Percentiles rank a stretch among this genome's conserved stretches.
phyloP scores from a whole-genome alignment of 2,797 vertebrate genomes.

The Sciurus carolinensis region DNA sequence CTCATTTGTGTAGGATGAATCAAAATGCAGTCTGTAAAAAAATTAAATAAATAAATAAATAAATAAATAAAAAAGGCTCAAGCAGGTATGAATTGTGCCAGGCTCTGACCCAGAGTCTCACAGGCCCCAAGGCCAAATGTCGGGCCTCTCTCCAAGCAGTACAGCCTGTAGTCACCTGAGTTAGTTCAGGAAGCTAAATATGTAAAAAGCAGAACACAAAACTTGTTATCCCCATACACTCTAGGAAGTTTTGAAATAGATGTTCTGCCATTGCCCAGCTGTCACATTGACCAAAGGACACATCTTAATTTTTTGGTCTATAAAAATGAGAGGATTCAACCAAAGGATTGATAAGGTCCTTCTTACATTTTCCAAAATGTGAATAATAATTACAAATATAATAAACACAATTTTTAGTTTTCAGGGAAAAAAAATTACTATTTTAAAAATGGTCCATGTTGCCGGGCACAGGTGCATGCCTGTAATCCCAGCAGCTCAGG shows the following conservation, averaged over 20 bases:
- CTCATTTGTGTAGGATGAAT: too few relatives aligned
- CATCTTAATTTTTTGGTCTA: neutral
- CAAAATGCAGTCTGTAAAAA: too few relatives aligned
- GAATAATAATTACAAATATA: constrained; percentile 8
- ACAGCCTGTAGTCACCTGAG: neutral
- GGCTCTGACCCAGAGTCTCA: neutral
- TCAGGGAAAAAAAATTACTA: neutral
- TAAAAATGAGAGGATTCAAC: neutral
- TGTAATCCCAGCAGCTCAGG: too few relatives aligned
- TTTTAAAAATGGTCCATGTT: neutral
- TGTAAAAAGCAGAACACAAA: neutral
- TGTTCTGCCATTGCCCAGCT: neutral
- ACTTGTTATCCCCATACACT: neutral
- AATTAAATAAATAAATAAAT: too few relatives aligned
- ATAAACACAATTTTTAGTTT: neutral
- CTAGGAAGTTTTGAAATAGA: constrained; percentile 11
- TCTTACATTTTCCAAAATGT: neutral
- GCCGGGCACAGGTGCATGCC: too few relatives aligned
- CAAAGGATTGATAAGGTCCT: neutral
- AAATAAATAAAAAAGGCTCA: too few relatives aligned
- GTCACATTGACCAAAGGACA: neutral
- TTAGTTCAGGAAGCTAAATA: neutral
- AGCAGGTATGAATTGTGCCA: too few relatives aligned
- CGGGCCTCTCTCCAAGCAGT: neutral
- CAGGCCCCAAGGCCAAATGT: neutral